phyloP scores from a whole-genome alignment of 23 tunicate genomes.

The Oikopleura albicans region DNA sequence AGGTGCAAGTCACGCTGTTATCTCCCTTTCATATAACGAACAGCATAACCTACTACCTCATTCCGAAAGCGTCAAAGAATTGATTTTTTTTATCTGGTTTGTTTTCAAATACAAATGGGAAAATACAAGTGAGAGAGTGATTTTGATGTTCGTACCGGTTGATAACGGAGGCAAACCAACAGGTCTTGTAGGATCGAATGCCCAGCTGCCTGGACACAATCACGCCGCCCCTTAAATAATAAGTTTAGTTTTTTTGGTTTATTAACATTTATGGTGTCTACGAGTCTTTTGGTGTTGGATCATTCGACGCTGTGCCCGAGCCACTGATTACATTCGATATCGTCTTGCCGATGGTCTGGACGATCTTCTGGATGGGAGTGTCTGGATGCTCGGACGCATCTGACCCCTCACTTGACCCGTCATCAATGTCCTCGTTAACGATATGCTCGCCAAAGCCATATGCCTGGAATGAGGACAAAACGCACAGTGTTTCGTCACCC shows the following conservation, averaged over 20 bases:
- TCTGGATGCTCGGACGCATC: neutral
- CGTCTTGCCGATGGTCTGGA: neutral
- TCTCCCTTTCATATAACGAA: neutral
- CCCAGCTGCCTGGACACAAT: neutral
- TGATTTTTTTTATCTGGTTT: too few species aligned
- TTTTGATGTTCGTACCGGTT: neutral
- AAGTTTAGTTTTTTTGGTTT: too few species aligned
- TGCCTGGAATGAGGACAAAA: neutral
- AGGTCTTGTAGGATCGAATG: neutral
- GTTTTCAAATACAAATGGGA: too few species aligned
- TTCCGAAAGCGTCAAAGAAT: neutral
- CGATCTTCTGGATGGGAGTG: neutral
- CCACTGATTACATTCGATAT: neutral
- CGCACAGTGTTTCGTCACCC: neutral
- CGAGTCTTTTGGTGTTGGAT: too few species aligned
- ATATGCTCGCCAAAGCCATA: neutral
- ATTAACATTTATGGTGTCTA: too few species aligned
- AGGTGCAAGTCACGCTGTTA: constrained; percentile 15
- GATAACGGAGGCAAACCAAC: neutral
- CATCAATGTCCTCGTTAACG: neutral
- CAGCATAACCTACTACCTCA: constrained; percentile 20
- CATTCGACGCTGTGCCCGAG: neutral
- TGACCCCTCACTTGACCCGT: neutral
- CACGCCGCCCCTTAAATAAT: too few species aligned
- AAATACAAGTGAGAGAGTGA: too few species aligned